Base-by-base conservation (phyloP, 2,797 vertebrate genomes). In the Knipowitschia caucasica region DNA sequence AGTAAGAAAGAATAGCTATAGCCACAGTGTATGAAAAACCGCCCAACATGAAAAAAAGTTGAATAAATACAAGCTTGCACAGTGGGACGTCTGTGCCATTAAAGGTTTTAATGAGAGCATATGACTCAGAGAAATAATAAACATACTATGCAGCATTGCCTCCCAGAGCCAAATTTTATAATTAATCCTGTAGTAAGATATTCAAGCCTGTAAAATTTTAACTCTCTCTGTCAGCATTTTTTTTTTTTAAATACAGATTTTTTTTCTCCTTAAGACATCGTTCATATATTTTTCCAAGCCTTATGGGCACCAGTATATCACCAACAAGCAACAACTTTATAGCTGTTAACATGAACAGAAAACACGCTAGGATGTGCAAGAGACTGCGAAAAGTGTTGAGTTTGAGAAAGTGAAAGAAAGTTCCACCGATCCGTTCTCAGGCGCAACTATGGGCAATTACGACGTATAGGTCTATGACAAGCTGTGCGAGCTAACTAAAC, bases 381-480 rank as follows among this genome's bases (percentile, higher is more conserved):
- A 35, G 33, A 7, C 23, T 50, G 46, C n/a, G n/a, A n/a, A n/a
- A n/a, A 4, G 30, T n/a, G 35, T 36, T 40, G 57, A 21, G 46
- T 10, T 40, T 29, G 10, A 24, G 30, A 44, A 72, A 70, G 59
- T 50, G 44, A 64, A 64, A 69, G 31, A 56, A 73, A 62, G 59
- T 74, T 58, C 60, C 66, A 67, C 73, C 69, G 68, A 72, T 54
- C 56, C 9, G 26, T 52, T 52, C 34, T 14, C 50, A 61, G 61
- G 31, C 52, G 42, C 58, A 49, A 65, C 68, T 57, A 57, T 60
- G 30, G 65, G 67, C 77, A 82, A 83, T 87, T 84, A 84, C 64
- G 53, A 44, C 14, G 44, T 82, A 78, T 43, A 17, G 53, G 31
- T 42, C 62, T 75, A 52, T 71, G 78, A 83, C 79, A 77, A 71